Percentiles rank a stretch among this genome's conserved stretches.
phyloP scores from a whole-genome alignment of 2,888 invertebrate genomes.

The Villa cingulata region DNA sequence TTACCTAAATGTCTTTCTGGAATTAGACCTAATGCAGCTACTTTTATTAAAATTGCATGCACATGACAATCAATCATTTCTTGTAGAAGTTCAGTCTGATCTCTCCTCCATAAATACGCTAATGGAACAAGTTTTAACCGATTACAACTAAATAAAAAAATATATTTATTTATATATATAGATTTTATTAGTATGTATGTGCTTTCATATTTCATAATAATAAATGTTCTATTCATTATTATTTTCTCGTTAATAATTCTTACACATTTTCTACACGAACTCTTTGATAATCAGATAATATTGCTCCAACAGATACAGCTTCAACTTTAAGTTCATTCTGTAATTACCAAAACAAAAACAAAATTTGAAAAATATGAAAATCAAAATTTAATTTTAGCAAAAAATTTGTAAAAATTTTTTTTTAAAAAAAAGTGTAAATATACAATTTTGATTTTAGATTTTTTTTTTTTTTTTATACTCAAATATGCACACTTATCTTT shows the following conservation, averaged over 20 bases:
- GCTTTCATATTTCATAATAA: not conserved
- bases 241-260: constrained; percentile 37
- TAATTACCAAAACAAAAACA: constrained; percentile 2
- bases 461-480: no score
- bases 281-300: constrained; percentile 96
- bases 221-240: no score
- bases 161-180: not conserved
- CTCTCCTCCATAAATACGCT: constrained; percentile 90
- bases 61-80: constrained; percentile 94
- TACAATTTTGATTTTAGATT: no score
- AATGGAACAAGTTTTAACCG: constrained; percentile 79
- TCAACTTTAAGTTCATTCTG: constrained; percentile 57
- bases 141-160: constrained; percentile 51
- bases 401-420: no score
- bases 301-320: constrained; percentile 94
- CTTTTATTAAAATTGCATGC: constrained; percentile 90
- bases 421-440: no score
- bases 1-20: constrained; percentile 77
- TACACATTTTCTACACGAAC: constrained; percentile 96
- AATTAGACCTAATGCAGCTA: constrained; percentile 79
- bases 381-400: no score
- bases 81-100: constrained; percentile 83
- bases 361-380: not conserved
- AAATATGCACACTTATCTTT: no score
- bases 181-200: not conserved